Conservation (phyloP, 2,113 vertebrate species). For the Oryctolagus cuniculus region DNA sequence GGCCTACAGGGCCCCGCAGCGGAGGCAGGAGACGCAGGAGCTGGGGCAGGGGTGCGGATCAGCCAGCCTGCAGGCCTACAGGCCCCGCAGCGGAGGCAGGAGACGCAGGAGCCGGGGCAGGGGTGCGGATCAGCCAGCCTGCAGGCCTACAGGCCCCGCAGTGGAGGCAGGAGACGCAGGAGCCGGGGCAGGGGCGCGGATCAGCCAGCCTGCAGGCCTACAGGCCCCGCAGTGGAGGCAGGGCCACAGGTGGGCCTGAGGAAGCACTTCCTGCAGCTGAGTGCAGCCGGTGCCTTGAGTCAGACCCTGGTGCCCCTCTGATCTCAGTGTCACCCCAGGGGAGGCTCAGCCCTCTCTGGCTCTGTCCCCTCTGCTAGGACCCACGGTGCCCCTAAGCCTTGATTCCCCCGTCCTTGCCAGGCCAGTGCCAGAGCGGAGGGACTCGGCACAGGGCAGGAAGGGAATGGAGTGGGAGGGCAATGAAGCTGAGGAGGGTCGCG, state of each 20-base stretch:
- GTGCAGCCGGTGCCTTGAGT: neutral
- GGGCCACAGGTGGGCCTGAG: neutral
- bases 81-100: too few relatives aligned
- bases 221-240: too few relatives aligned
- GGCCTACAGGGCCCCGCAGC: neutral
- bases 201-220: neutral
- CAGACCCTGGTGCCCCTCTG: neutral
- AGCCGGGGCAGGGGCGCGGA: neutral
- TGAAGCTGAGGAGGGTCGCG: conserved; percentile 24
- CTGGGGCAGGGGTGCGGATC: neutral
- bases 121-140: neutral
- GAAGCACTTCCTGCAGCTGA: neutral
- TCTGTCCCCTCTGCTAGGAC: neutral
- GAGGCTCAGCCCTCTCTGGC: neutral
- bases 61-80: neutral
- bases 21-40: neutral
- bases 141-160: neutral
- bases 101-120: neutral
- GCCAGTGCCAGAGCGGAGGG: conserved; percentile 41
- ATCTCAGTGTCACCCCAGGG: neutral
- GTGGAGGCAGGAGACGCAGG: neutral
- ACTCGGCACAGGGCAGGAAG: conserved; percentile 48
- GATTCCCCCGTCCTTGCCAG: neutral
- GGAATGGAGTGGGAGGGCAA: conserved; percentile 46
- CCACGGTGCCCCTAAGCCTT: neutral